Conservation (phyloP, 2,113 vertebrate genomes). For the Eidolon helvum region DNA sequence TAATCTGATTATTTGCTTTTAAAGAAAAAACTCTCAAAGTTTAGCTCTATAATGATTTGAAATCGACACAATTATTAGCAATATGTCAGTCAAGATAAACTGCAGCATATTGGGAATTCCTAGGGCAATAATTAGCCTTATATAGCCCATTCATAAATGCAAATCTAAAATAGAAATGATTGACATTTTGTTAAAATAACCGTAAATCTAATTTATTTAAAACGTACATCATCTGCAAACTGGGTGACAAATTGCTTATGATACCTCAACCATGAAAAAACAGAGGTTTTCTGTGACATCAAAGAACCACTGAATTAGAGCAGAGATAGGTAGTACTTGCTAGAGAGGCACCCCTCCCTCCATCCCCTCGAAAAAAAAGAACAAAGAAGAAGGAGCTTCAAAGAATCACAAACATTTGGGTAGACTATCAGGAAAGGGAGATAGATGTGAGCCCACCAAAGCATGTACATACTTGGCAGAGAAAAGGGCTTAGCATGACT, state of each 20-base stretch:
- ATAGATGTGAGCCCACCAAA: neutral
- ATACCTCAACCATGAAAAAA: neutral
- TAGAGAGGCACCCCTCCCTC: neutral
- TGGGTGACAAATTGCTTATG: neutral
- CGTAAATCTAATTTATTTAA: slow-evolving; percentile 4
- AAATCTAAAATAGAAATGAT: neutral
- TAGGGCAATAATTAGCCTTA: neutral
- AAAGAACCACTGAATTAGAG: slow-evolving; percentile 13
- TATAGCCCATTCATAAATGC: neutral
- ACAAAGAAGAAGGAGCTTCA: slow-evolving; percentile 6
- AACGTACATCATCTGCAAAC: slow-evolving; percentile 17
- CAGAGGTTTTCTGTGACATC: neutral
- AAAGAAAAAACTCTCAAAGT: neutral
- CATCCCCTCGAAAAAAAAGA: neutral
- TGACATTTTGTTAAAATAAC: neutral
- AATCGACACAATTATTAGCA: neutral
- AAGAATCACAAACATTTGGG: slow-evolving; percentile 40
- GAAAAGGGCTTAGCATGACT: neutral
- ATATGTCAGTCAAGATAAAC: neutral
- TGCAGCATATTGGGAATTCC: slow-evolving; percentile 4
- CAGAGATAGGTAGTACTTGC: neutral
- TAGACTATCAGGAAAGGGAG: slow-evolving; percentile 1
- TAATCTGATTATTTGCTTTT: neutral
- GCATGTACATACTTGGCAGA: neutral
- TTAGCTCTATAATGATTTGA: neutral